A percentile compares a stretch with the other conserved stretches of the same genome.
Conservation (phyloP, 2,888 invertebrate genomes). For the Leucophenga montana region DNA sequence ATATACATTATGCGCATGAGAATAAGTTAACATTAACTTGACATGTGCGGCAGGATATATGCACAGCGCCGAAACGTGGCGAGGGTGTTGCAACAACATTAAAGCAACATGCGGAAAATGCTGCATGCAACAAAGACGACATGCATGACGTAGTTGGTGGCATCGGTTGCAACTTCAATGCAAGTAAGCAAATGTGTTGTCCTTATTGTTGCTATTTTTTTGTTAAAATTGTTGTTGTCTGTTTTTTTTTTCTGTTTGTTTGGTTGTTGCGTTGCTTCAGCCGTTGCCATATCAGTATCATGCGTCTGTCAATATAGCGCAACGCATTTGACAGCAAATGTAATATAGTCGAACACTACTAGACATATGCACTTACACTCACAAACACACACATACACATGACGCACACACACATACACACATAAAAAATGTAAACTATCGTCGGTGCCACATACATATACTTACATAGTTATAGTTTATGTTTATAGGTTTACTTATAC, state of each 20-base stretch:
- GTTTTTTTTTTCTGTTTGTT: slow-evolving; percentile 7
- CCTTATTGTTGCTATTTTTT: not conserved
- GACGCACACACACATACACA: not conserved
- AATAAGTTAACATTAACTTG: slow-evolving; percentile 62
- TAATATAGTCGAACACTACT: slow-evolving; percentile 57
- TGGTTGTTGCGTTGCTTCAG: slow-evolving; percentile 27
- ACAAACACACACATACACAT: slow-evolving; percentile 32
- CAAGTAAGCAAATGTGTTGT: not conserved
- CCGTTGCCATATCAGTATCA: slow-evolving; percentile 36
- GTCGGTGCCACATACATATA: slow-evolving; percentile 10
- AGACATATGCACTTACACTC: slow-evolving; percentile 26
- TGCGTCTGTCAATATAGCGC: slow-evolving; percentile 65
- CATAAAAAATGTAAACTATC: not conserved
- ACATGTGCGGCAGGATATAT: slow-evolving; percentile 32
- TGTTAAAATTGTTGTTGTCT: not conserved
- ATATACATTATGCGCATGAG: slow-evolving; percentile 39
- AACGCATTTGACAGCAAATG: slow-evolving; percentile 65
- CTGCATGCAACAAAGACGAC: not conserved
- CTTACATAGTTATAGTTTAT: too few species aligned
- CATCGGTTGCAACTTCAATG: not conserved
- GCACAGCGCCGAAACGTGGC: slow-evolving; percentile 10
- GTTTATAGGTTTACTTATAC: too few species aligned
- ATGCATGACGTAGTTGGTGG: not conserved
- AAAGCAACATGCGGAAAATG: not conserved
- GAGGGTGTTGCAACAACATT: not conserved